These are phyloP conservation scores for Eulacestoma nigropectus DNA, from an alignment of 2,113 vertebrate species.

Conservation along the genomic window DNA sequence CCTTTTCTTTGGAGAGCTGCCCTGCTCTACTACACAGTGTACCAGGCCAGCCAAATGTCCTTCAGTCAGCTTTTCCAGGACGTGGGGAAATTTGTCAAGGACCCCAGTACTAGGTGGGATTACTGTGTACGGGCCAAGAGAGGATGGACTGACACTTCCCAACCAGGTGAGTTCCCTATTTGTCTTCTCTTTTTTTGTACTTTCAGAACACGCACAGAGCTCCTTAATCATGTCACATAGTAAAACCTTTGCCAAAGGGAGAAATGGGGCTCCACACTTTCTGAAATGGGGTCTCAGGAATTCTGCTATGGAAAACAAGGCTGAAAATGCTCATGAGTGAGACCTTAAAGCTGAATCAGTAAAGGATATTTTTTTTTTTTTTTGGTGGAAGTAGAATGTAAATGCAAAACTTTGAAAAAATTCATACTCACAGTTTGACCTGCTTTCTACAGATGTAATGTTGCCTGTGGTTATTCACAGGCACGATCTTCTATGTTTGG, in stretches of 20 bases:
- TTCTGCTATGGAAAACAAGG: not conserved
- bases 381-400: not conserved
- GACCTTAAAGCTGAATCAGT: not conserved
- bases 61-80: conserved; percentile 85
- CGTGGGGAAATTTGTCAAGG: conserved; percentile 84
- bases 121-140: conserved; percentile 94
- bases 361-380: not conserved
- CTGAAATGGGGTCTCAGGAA: not conserved
- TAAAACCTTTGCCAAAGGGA: not conserved
- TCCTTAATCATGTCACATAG: not conserved
- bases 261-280: fast-evolving
- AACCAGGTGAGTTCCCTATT: conserved; percentile 73
- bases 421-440: not conserved
- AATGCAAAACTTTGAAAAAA: not conserved
- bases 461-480: not conserved
- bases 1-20: conserved; percentile 92
- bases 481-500: not conserved
- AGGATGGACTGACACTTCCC: conserved; percentile 87
- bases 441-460: not conserved
- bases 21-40: conserved; percentile 92
- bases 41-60: conserved; percentile 86
- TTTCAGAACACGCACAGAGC: not conserved
- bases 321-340: not conserved
- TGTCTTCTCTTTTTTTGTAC: not conserved
- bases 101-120: conserved; percentile 91